Evolutionary conservation across 2,888 invertebrate genomes (phyloP), one percentile per base, ranked within the genome.

Genomic region (Prosapia bicincta): DNA sequence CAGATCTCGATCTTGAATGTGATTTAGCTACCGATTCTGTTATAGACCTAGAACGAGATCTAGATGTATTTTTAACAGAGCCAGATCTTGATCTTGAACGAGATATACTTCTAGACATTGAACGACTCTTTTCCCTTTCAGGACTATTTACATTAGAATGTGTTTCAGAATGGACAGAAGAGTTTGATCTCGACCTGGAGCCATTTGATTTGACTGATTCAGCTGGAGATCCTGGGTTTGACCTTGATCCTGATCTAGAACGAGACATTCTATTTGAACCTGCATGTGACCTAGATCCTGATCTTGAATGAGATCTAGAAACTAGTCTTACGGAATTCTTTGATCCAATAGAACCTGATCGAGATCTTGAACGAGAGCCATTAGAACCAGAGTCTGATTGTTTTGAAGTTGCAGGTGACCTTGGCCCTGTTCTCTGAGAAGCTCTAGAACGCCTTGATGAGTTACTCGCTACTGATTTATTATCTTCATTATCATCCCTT

Each of bases 1-100:
- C 79, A 0, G 85, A 84, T 2, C 83, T 82, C n/a, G 83, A 85
- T n/a, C 82, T 82, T 1, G 85, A 84, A 69, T 82, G 82, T 30
- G 83, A 82, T 43, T 82, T 82, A 9, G 85, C 75, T 79, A 69
- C 38, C 71, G 72, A 79, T 25, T 78, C 30, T 15, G 78, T 74
- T 23, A 72, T 72, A 67, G 80, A 81, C 67, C 81, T 78, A 9
- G 79, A 80, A 25, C 78, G 75, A n/a, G 83, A 82, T 15, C 82
- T 78, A 77, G 76, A 79, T 76, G 32, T 69, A 26, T 20, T 9
- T 30, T 30, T 30, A 9, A 30, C 9, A 9, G 81, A 81, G 66
- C 76, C 26, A 24, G 81, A 80, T 26, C 81, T 81, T 7, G 83
- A 82, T 71, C 78, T 80, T 3, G 79, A 0, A 81, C 81, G n/a